Evolutionary conservation across 2,888 invertebrate genomes (phyloP).

Genomic region (Heteropelma amictum): DNA sequence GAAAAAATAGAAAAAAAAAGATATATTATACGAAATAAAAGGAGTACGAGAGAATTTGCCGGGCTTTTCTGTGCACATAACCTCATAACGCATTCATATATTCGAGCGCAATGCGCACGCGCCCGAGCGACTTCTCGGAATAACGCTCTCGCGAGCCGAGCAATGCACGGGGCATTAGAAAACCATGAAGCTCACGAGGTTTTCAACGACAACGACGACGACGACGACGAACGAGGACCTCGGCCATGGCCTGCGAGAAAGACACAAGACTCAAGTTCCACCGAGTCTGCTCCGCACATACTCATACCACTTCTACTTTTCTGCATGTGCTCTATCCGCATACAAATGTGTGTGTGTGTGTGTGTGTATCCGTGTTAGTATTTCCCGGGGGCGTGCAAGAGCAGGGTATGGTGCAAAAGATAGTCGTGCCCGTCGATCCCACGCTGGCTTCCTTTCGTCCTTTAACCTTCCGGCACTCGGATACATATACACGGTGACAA

Average conservation of each 20-base stretch:
- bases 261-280: conserved; percentile 13
- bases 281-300: conserved; percentile 20
- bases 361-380: not conserved
- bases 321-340: not conserved
- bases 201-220: conserved; percentile 26
- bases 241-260: conserved; percentile 38
- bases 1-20: too few species aligned
- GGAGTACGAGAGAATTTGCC: conserved; percentile 24
- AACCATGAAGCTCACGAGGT: conserved; percentile 46
- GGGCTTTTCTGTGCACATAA: conserved; percentile 42
- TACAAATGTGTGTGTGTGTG: not conserved
- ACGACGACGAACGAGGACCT: conserved; percentile 40
- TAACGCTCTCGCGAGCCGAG: conserved; percentile 32
- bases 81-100: conserved; percentile 70
- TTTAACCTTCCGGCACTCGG: conserved; percentile 66
- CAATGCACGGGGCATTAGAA: conserved; percentile 47
- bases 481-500: not conserved
- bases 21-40: conserved; percentile 3
- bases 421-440: conserved; percentile 65
- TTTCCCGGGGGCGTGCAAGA: conserved; percentile 5
- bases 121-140: conserved; percentile 46
- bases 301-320: conserved; percentile 18
- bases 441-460: conserved; percentile 71
- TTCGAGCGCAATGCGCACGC: conserved; percentile 59
- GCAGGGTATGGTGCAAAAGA: conserved; percentile 49